phyloP scores from a whole-genome alignment of 2,888 invertebrate species.

The Nomada ferruginata region DNA sequence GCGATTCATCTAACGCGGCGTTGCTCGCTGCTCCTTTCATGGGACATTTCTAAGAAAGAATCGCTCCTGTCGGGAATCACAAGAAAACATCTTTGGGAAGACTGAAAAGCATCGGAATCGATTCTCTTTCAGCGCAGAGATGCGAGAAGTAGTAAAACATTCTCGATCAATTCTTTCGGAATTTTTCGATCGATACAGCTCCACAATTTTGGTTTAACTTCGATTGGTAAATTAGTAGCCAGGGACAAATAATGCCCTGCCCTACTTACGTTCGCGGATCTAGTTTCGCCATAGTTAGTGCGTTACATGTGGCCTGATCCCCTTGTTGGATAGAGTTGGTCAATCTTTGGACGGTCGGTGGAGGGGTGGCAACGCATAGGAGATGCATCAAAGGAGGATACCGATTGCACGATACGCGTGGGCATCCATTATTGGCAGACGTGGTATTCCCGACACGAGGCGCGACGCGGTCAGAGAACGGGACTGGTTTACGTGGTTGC shows the following conservation, averaged over 20 bases:
- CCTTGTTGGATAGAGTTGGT: background rate
- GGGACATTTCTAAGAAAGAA: conserved; percentile 12
- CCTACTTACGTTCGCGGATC: background rate
- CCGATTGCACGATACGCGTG: conserved; percentile 12
- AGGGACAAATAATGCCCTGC: background rate
- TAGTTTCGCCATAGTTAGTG: background rate
- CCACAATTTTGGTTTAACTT: too few species aligned
- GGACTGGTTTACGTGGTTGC: conserved; percentile 54
- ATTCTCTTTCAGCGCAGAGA: conserved; percentile 36
- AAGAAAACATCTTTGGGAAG: conserved; percentile 4
- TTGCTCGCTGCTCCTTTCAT: background rate
- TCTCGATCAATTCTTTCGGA: conserved; percentile 20
- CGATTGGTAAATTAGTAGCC: too few species aligned
- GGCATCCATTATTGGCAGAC: conserved; percentile 58
- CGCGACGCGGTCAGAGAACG: conserved; percentile 55
- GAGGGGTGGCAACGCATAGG: background rate
- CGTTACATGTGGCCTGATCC: background rate
- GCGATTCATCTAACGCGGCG: conserved; percentile 7
- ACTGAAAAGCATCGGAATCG: conserved; percentile 13
- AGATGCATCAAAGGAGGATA: conserved; percentile 33
- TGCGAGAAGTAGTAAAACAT: conserved; percentile 42
- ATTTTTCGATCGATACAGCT: background rate
- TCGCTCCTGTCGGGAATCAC: background rate
- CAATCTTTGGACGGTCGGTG: conserved; percentile 26
- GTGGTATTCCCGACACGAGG: conserved; percentile 51